Conservation (phyloP, 2,797 vertebrate species). For the Cephalopachus bancanus region DNA sequence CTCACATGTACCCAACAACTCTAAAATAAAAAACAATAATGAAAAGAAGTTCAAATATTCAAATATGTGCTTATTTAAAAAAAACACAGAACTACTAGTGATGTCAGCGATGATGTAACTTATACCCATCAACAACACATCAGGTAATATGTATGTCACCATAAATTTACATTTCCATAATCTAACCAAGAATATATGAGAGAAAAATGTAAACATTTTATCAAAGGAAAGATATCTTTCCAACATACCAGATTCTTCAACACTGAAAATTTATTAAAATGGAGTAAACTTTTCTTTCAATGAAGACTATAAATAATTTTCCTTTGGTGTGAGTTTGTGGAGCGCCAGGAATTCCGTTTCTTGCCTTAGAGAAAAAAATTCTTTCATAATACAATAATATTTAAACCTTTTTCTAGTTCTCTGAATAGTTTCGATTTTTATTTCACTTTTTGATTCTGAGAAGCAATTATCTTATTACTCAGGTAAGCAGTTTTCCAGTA, state of each 20-base stretch:
- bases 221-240: constrained; percentile 4
- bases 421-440: not conserved
- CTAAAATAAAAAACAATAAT: too few relatives aligned
- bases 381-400: constrained; percentile 1
- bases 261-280: constrained; percentile 18
- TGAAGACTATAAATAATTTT: constrained; percentile 31
- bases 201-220: constrained; percentile 17
- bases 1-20: too few relatives aligned
- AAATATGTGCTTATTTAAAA: not conserved
- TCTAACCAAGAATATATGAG: not conserved
- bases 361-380: not conserved
- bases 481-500: not conserved
- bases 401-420: constrained; percentile 17
- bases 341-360: not conserved
- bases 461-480: constrained; percentile 32
- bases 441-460: constrained; percentile 55
- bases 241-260: not conserved
- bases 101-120: not conserved
- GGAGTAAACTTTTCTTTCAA: constrained; percentile 55
- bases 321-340: not conserved
- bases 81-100: not conserved
- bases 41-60: not conserved
- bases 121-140: not conserved
- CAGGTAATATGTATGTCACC: not conserved
- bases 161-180: not conserved